phyloP scores from a whole-genome alignment of 2,888 invertebrate species.

The Yponomeuta sedellus region DNA sequence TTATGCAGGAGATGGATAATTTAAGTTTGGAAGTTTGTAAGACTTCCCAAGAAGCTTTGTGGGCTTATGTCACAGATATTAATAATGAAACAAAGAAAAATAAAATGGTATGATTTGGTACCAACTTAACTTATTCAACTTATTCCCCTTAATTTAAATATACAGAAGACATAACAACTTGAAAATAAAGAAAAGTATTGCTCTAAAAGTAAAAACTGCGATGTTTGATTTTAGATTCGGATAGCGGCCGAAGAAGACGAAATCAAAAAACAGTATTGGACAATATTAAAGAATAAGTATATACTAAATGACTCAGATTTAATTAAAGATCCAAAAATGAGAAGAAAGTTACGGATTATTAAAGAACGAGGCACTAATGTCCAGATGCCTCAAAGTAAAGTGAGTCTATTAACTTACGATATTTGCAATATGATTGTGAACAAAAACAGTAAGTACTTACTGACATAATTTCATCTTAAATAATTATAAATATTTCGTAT shows the following conservation, averaged over 20 bases:
- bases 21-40: slow-evolving; percentile 63
- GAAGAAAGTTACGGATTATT: slow-evolving; percentile 58
- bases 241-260: slow-evolving; percentile 66
- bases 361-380: slow-evolving; percentile 64
- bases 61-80: slow-evolving; percentile 64
- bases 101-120: slow-evolving; percentile 48
- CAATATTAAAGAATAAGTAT: slow-evolving; percentile 59
- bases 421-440: slow-evolving; percentile 4
- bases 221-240: slow-evolving; percentile 36
- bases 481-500: background rate
- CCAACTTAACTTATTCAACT: too few species aligned
- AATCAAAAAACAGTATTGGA: slow-evolving; percentile 67
- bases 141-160: background rate
- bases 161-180: slow-evolving; percentile 2
- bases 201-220: background rate
- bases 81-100: slow-evolving; percentile 58
- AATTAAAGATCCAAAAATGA: slow-evolving; percentile 38
- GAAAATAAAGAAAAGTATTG: slow-evolving; percentile 15
- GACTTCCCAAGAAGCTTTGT: slow-evolving; percentile 60
- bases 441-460: background rate
- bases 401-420: slow-evolving; percentile 26
- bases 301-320: slow-evolving; percentile 32
- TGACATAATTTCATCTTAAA: too few species aligned
- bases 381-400: slow-evolving; percentile 68
- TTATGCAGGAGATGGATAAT: slow-evolving; percentile 65